phyloP scores from a whole-genome alignment of 2,113 vertebrate genomes.

The Amazona vittata region DNA sequence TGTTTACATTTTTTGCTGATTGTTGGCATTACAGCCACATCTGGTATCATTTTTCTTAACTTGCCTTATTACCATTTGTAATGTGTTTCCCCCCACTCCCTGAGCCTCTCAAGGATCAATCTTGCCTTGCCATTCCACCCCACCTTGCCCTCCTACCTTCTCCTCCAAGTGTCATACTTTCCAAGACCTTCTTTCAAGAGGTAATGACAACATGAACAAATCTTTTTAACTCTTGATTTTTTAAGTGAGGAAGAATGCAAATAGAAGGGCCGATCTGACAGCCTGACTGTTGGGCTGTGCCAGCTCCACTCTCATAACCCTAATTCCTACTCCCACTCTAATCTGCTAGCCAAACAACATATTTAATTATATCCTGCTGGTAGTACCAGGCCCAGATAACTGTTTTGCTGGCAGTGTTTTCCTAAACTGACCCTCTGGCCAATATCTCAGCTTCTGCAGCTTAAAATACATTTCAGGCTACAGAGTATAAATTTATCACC shows the following conservation, averaged over 20 bases:
- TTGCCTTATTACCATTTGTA: conserved; percentile 71
- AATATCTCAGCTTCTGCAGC: not conserved
- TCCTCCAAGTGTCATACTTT: not conserved
- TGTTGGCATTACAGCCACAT: conserved; percentile 70
- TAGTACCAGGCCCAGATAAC: conserved; percentile 47
- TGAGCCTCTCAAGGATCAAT: conserved; percentile 60
- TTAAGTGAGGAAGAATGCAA: not conserved
- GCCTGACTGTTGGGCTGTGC: not conserved
- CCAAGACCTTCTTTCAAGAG: not conserved
- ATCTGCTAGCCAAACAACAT: conserved; percentile 13
- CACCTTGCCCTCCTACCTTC: not conserved
- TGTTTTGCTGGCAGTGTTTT: not conserved
- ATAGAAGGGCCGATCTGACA: not conserved
- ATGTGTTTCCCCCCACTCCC: conserved; percentile 41
- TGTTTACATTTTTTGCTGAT: conserved; percentile 70
- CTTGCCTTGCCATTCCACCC: conserved; percentile 26
- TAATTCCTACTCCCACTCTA: conserved; percentile 38
- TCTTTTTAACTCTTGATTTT: not conserved
- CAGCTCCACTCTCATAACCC: not conserved
- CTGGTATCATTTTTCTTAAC: conserved; percentile 72
- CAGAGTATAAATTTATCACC: conserved; percentile 25
- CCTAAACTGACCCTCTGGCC: conserved; percentile 3
- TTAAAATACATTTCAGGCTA: not conserved
- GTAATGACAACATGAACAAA: conserved; percentile 21
- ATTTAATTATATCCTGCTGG: conserved; percentile 31